Base-by-base conservation (phyloP, 2,888 invertebrate genomes). In the Trisateles emortualis region DNA sequence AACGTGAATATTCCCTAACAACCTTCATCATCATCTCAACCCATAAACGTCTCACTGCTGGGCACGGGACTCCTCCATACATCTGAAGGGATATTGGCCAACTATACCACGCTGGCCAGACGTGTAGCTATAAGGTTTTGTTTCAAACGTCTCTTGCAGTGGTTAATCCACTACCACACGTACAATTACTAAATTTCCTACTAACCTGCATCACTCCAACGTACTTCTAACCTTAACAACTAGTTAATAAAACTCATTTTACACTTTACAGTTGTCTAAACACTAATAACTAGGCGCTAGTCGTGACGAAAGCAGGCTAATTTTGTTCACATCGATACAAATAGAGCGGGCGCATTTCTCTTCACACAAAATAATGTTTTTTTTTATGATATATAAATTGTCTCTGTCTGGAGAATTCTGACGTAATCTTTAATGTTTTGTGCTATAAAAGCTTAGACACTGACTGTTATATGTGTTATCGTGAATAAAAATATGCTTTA, bases 291-390 rank as follows among this genome's bases (percentile, higher is more conserved):
- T 24, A n/a, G n/a, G n/a, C n/a, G n/a, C n/a, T n/a, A n/a, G 52
- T 13, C 39, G 22, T 65, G 68, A 72, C 65, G 68, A 57, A 52
- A 55, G 42, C 30, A 78, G 74, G 64, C 70, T 72, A 74, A 62
- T 47, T 72, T 51, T 47, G 67, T 60, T 62, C 16, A 8, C 22
- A n/a, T 39, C 35, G 32, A 50, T 63, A 22, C 52, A 67, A 73
- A 72, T 73, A 72, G 59, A 49, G 42, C 53, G 43, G 24, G 17
- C 69, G 61, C 59, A 74, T 69, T 57, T 58, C 64, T 54, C 49
- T 46, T 45, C 36, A 48, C 35, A 35, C 30, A 57, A 26, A 67
- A 54, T 61, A 43, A 51, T 64, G 61, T 35, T 26, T 53, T 58
- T 26, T 53, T 58, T 68, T 66, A 62, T 68, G 60, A 59, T 43